A percentile compares a stretch with the other conserved stretches of the same genome.
Evolutionary conservation across 2,113 vertebrate genomes (phyloP).

Genomic region (Rafetus swinhoei): DNA sequence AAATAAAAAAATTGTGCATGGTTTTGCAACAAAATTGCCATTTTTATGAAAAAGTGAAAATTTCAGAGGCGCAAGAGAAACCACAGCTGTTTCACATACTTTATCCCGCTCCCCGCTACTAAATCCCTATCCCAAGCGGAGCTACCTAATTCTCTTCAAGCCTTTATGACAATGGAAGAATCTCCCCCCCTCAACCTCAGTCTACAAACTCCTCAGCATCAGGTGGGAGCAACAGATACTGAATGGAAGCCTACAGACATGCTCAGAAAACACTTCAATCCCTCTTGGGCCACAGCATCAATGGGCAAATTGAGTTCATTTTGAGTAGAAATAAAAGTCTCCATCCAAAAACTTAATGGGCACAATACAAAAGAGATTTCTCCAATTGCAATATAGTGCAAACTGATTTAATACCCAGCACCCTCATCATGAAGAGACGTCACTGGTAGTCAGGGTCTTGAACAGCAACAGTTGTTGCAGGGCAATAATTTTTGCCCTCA

Average conservation of each 20-base stretch:
- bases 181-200: too few relatives aligned
- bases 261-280: neutral
- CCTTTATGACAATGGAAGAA: neutral
- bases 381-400: neutral
- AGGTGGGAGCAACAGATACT: neutral
- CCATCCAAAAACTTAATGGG: neutral
- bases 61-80: neutral
- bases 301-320: neutral
- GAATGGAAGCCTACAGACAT: neutral
- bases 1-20: neutral
- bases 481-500: neutral
- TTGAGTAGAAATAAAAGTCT: neutral
- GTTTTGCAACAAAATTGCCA: neutral
- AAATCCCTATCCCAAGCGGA: too few relatives aligned
- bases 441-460: neutral
- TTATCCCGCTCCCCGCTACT: neutral
- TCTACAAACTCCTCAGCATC: neutral
- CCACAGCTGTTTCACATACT: neutral
- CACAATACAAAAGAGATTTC: neutral
- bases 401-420: neutral
- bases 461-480: neutral
- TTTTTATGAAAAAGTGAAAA: neutral
- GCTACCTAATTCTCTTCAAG: neutral
- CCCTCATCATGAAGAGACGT: neutral
- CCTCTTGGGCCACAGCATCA: neutral